These are phyloP conservation scores for Eulemur coronatus DNA, from an alignment of 2,797 vertebrate species.

Conservation along the genomic window DNA sequence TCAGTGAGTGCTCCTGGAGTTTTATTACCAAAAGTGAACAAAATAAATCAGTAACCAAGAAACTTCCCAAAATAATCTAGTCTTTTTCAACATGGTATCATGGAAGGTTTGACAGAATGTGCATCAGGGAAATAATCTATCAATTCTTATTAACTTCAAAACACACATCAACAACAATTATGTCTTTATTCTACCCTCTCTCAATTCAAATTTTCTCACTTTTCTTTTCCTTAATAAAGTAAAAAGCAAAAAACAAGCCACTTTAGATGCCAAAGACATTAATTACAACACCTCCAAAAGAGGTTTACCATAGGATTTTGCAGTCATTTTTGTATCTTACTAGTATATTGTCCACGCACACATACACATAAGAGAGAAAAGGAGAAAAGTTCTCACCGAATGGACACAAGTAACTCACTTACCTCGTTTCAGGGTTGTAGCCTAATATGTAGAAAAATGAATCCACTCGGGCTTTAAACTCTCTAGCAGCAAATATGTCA, in stretches of 20 bases:
- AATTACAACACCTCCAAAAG: background rate
- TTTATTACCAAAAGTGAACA: background rate
- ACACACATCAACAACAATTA: background rate
- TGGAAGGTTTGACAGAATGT: background rate
- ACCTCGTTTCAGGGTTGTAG: slow-evolving; percentile 99
- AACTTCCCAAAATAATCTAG: background rate
- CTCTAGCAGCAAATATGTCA: slow-evolving; percentile 99
- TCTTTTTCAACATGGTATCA: background rate
- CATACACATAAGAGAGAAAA: background rate
- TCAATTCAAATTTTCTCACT: background rate
- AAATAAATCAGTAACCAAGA: background rate
- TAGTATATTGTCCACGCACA: background rate
- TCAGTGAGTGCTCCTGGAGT: background rate
- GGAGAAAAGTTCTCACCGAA: background rate
- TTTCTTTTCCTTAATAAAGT: background rate
- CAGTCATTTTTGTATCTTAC: background rate
- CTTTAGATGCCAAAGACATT: background rate
- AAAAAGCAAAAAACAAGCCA: background rate
- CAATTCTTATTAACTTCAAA: background rate
- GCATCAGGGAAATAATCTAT: background rate
- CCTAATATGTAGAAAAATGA: slow-evolving; percentile 99
- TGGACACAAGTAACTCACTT: slow-evolving; percentile 77
- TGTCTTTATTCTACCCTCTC: background rate
- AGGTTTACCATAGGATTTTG: background rate
- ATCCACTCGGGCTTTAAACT: slow-evolving; percentile 98